A percentile compares a stretch with the other conserved stretches of the same genome.
phyloP scores from a whole-genome alignment of 2,797 vertebrate genomes.

The Hoplostethus mediterraneus region DNA sequence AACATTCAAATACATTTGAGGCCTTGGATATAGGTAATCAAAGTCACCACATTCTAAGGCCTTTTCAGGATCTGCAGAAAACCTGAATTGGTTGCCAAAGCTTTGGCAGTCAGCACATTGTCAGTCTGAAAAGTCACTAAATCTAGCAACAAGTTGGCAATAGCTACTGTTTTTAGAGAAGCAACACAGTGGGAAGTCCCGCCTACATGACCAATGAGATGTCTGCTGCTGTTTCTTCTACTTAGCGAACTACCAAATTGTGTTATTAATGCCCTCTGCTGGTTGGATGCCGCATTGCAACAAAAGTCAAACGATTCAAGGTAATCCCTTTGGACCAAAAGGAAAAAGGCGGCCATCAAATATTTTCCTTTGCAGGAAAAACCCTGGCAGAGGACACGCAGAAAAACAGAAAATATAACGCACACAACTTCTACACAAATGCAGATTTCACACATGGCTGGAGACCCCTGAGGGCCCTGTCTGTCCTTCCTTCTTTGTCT shows the following conservation, averaged over 20 bases:
- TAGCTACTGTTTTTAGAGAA: not conserved
- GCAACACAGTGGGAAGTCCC: not conserved
- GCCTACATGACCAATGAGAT: not conserved
- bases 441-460: slow-evolving; percentile 22
- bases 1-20: too few species aligned
- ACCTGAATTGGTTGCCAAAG: too few species aligned
- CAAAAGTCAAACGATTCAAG: too few species aligned
- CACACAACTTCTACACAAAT: slow-evolving; percentile 10
- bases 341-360: not conserved
- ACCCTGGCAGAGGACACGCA: not conserved
- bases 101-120: too few species aligned
- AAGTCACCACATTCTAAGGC: too few species aligned
- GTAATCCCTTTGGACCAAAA: not conserved
- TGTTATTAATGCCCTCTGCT: not conserved
- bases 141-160: not conserved
- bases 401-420: not conserved
- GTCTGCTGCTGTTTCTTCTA: not conserved
- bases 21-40: too few species aligned
- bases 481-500: slow-evolving; percentile 34
- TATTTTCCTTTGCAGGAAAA: not conserved
- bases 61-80: too few species aligned
- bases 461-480: slow-evolving; percentile 21
- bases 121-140: too few species aligned
- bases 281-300: not conserved
- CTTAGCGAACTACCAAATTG: not conserved